phyloP scores from a whole-genome alignment of 2,888 invertebrate genomes.

The Drosophila hamatofila region DNA sequence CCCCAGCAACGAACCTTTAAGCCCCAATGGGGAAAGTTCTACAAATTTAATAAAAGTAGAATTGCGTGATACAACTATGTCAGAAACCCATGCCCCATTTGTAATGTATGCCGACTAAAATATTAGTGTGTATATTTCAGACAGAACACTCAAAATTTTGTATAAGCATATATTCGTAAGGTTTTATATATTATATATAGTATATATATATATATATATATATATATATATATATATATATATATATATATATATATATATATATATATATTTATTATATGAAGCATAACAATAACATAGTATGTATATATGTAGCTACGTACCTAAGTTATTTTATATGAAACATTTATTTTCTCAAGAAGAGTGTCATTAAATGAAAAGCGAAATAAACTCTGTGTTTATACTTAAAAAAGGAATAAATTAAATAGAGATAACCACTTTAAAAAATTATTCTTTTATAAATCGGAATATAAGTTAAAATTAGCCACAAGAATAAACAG shows the following conservation, averaged over 20 bases:
- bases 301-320: conserved; percentile 26
- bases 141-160: conserved; percentile 13
- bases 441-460: background rate
- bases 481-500: background rate
- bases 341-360: conserved; percentile 39
- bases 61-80: conserved; percentile 89
- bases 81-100: conserved; percentile 89
- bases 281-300: conserved; percentile 13
- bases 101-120: conserved; percentile 93
- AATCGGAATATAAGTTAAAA: background rate
- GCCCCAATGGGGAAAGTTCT: conserved; percentile 61
- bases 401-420: too few relatives aligned
- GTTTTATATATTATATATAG: conserved; percentile 1
- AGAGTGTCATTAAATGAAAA: conserved; percentile 32
- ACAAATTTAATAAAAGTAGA: conserved; percentile 91
- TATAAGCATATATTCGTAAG: conserved; percentile 23
- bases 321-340: conserved; percentile 29
- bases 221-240: conserved; percentile 6
- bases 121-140: conserved; percentile 14
- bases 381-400: conserved; percentile 5
- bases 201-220: conserved; percentile 5
- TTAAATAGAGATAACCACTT: background rate
- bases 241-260: conserved; percentile 2
- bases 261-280: conserved; percentile 5
- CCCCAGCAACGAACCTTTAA: conserved; percentile 85